phyloP scores from a whole-genome alignment of 2,888 invertebrate species.

The Pterobdella sp. region DNA sequence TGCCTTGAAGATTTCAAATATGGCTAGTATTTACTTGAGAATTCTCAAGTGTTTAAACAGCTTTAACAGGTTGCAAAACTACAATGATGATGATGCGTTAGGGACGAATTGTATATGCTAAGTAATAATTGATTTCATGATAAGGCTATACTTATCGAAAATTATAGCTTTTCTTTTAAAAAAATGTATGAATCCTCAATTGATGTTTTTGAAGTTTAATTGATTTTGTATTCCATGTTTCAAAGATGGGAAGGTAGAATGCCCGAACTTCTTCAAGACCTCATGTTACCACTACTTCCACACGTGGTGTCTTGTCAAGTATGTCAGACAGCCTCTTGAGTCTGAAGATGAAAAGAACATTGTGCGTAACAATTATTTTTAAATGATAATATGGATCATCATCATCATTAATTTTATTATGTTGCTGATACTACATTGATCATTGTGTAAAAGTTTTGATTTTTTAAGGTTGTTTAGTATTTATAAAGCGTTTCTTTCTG shows the following conservation, averaged over 20 bases:
- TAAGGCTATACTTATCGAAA: too few relatives aligned
- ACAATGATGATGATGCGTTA: too few relatives aligned
- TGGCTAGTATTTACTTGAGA: background rate
- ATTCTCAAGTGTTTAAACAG: background rate
- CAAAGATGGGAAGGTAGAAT: background rate
- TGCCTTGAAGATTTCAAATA: constrained; percentile 15
- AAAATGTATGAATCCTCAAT: background rate
- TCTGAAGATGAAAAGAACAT: background rate
- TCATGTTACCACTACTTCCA: constrained; percentile 18
- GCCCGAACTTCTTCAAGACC: background rate
- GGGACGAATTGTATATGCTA: too few relatives aligned
- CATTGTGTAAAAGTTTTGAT: background rate
- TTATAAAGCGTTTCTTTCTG: background rate
- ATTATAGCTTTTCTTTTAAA: too few relatives aligned
- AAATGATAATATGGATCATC: background rate
- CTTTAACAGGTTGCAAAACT: background rate
- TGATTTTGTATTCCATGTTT: background rate
- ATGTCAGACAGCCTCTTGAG: background rate
- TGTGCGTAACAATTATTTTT: background rate
- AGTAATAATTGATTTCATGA: too few relatives aligned
- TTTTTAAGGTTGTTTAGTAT: background rate
- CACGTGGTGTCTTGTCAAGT: background rate
- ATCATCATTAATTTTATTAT: background rate
- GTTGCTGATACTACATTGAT: background rate
- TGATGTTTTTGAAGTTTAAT: too few relatives aligned